Evolutionary conservation across 2,113 vertebrate species (phyloP).

Genomic region (Muntiacus reevesi): DNA sequence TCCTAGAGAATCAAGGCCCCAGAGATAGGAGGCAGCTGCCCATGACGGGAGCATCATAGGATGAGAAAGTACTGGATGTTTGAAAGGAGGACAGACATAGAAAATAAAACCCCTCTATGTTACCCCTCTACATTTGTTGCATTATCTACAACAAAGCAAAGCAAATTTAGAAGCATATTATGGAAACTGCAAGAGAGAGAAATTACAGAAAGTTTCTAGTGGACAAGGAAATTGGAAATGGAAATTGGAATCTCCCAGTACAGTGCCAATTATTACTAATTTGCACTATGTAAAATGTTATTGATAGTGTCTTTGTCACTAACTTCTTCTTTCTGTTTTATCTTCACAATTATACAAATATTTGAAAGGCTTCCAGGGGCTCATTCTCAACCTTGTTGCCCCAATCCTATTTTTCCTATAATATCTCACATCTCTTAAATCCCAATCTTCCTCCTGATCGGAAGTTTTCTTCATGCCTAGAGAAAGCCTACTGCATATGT

Average conservation of each 20-base stretch:
- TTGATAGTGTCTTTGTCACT: slow-evolving; percentile 20
- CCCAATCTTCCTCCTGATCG: rapidly evolving
- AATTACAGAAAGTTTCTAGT: slow-evolving; percentile 34
- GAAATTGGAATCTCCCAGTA: slow-evolving; percentile 31
- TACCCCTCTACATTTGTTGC: neutral
- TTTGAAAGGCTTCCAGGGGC: neutral
- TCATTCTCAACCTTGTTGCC: neutral
- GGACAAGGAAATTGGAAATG: slow-evolving; percentile 56
- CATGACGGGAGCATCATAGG: neutral
- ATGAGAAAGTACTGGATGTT: neutral
- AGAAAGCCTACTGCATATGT: neutral
- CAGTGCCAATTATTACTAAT: neutral
- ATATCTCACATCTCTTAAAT: neutral
- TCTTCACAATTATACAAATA: neutral
- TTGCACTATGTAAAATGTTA: slow-evolving; percentile 6
- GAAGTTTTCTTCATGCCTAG: neutral
- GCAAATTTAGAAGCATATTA: slow-evolving; percentile 46
- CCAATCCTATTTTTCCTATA: neutral
- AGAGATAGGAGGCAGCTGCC: neutral
- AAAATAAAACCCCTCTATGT: neutral
- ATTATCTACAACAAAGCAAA: slow-evolving; percentile 41
- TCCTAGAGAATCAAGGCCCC: neutral
- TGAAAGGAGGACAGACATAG: neutral
- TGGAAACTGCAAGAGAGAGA: slow-evolving; percentile 5
- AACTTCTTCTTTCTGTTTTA: neutral